Base-by-base conservation (phyloP, 2,797 vertebrate genomes). In the Antennarius maculatus region DNA sequence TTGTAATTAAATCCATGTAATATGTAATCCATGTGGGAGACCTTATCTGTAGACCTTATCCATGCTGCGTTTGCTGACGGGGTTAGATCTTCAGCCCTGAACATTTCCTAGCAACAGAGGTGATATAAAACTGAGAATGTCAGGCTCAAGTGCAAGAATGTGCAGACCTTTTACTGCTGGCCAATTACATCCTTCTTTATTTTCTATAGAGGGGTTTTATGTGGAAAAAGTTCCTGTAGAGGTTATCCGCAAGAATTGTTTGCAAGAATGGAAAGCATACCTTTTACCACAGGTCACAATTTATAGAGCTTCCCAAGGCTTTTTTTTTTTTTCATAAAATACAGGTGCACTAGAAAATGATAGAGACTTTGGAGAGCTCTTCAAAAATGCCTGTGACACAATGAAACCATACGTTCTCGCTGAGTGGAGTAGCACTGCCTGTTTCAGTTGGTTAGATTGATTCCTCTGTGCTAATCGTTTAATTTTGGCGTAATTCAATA, bases 401-500 rank as follows among this genome's bases (percentile, higher is more conserved):
- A 77, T 67, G 7, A 75, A 80, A 50, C 13, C 61, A 16, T 31
- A 10, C 8, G 7, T 71, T 39, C 66, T 67, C 23, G 1, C 39
- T 16, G 51, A 54, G 66, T 7, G 2, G 15, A 74, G 65, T 66
- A 69, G 53, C 66, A 6, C n/a, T 4, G 45, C 71, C 27, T 28
- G 77, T 72, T 86, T 74, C 66, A 79, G 54, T 68, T 70, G 80
- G 67, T 70, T 74, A 83, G 82, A 90, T 91, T 83, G 86, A 91
- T 87, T 89, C 74, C 76, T 88, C 75, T 39, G 48, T 43, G 79
- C 82, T 91, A 88, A 91, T 89, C 85, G 86, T 88, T 88, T 90
- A 88, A 91, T 91, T 89, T 84, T 78, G 81, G 78, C 78, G 56
- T 91, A 91, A 92, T 91, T 92, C 81, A 92, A 92, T 91, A 87